Evolutionary conservation across 2,888 invertebrate genomes (phyloP).

Genomic region (Xestia sexstrigata): DNA sequence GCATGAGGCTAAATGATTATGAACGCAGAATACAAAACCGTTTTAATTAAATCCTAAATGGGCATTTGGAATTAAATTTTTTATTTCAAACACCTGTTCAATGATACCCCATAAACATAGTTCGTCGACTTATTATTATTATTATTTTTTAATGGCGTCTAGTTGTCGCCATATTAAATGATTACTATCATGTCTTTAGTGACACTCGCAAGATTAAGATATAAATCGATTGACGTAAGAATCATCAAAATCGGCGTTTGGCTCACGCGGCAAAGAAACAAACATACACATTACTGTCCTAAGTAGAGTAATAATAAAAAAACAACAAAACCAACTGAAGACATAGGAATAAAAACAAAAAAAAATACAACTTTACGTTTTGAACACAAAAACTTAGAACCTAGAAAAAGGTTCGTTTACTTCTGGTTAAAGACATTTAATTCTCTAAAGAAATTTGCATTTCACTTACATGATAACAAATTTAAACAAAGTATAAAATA

Average conservation of each 20-base stretch:
- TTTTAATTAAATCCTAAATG: not conserved
- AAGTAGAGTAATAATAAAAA: not conserved
- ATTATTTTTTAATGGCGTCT: not conserved
- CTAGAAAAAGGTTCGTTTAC: not conserved
- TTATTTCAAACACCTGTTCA: too few relatives aligned
- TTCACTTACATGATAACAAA: too few relatives aligned
- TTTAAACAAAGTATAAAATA: too few relatives aligned
- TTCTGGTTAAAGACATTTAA: too few relatives aligned
- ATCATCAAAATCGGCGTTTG: not conserved
- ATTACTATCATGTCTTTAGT: too few relatives aligned
- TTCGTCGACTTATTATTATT: not conserved
- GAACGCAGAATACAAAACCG: not conserved
- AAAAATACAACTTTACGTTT: not conserved
- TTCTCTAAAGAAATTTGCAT: too few relatives aligned
- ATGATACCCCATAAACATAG: too few relatives aligned
- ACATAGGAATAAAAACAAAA: not conserved
- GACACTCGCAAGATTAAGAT: too few relatives aligned
- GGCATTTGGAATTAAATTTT: too few relatives aligned
- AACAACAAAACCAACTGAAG: not conserved
- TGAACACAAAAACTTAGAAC: not conserved
- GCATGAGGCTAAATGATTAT: not conserved
- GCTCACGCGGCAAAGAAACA: not conserved
- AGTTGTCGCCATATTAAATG: not conserved
- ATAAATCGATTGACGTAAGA: too few relatives aligned
- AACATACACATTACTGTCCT: not conserved